Evolutionary conservation across 2,888 invertebrate species (phyloP).

Genomic region (Phymatocera aterrima): DNA sequence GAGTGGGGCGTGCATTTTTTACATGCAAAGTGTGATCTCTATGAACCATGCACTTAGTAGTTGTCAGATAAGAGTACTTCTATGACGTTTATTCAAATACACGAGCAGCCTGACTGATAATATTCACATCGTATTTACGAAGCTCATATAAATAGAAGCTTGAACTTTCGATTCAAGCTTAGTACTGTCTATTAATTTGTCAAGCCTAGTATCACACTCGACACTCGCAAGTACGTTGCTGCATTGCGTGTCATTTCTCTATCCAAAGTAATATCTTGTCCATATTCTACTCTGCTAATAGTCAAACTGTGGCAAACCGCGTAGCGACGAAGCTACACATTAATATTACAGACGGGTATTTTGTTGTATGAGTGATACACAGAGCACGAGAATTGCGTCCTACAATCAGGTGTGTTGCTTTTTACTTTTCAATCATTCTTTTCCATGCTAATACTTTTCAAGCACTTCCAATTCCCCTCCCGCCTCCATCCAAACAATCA

Average conservation of each 20-base stretch:
- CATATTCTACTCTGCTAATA: background rate
- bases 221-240: background rate
- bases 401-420: slow-evolving; percentile 75
- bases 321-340: slow-evolving; percentile 44
- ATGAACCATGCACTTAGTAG: slow-evolving; percentile 66
- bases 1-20: slow-evolving; percentile 59
- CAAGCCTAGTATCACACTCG: slow-evolving; percentile 45
- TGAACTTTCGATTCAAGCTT: slow-evolving; percentile 65
- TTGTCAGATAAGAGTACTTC: slow-evolving; percentile 63
- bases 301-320: slow-evolving; percentile 1
- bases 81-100: slow-evolving; percentile 60
- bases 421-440: background rate
- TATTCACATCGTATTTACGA: slow-evolving; percentile 69
- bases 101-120: slow-evolving; percentile 67
- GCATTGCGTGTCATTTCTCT: background rate
- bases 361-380: slow-evolving; percentile 66
- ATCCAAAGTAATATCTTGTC: background rate
- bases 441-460: background rate
- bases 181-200: slow-evolving; percentile 61
- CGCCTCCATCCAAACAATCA: too few relatives aligned
- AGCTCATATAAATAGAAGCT: slow-evolving; percentile 69
- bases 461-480: too few relatives aligned
- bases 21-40: slow-evolving; percentile 56
- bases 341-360: slow-evolving; percentile 49
- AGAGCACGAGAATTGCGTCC: slow-evolving; percentile 82